These are phyloP conservation scores for Drosophila repleta DNA, from an alignment of 1,140 invertebrate species.

Conservation along the genomic window DNA sequence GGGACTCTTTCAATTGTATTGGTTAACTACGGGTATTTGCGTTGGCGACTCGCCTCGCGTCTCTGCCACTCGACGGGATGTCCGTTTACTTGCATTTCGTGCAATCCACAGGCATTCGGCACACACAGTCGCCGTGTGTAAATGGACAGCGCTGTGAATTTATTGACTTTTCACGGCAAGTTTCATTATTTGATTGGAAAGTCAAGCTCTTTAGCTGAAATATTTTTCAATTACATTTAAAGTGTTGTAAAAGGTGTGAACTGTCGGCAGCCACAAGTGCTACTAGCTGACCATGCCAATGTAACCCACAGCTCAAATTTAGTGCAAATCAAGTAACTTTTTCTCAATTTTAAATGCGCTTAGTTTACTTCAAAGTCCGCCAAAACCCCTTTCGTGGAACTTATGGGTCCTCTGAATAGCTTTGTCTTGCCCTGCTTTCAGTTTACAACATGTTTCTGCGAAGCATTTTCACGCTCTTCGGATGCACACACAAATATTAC, in stretches of 20 bases:
- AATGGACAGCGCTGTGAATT: conserved; percentile 38
- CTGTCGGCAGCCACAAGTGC: neutral
- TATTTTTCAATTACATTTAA: conserved; percentile 1
- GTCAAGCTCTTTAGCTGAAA: conserved; percentile 16
- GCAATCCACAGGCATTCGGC: conserved; percentile 35
- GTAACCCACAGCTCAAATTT: neutral
- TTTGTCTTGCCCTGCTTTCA: conserved; percentile 1
- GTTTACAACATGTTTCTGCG: conserved; percentile 13
- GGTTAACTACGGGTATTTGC: conserved; percentile 38
- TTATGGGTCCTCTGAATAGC: neutral
- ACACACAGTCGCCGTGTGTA: conserved; percentile 6
- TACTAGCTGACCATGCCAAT: neutral
- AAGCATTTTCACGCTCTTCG: conserved; percentile 5
- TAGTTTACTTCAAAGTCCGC: neutral
- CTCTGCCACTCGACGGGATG: conserved; percentile 32
- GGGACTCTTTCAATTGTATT: conserved; percentile 12
- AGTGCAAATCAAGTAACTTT: too few species aligned
- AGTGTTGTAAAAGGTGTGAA: neutral
- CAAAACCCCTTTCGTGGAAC: neutral
- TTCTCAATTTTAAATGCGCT: too few species aligned
- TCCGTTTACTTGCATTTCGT: conserved; percentile 16
- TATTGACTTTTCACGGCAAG: conserved; percentile 56
- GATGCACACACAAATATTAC: conserved; percentile 32
- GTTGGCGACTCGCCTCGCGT: conserved; percentile 9
- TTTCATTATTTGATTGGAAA: conserved; percentile 29